Base-by-base conservation (phyloP, 1,140 invertebrate species). In the Monochamus saltuarius region DNA sequence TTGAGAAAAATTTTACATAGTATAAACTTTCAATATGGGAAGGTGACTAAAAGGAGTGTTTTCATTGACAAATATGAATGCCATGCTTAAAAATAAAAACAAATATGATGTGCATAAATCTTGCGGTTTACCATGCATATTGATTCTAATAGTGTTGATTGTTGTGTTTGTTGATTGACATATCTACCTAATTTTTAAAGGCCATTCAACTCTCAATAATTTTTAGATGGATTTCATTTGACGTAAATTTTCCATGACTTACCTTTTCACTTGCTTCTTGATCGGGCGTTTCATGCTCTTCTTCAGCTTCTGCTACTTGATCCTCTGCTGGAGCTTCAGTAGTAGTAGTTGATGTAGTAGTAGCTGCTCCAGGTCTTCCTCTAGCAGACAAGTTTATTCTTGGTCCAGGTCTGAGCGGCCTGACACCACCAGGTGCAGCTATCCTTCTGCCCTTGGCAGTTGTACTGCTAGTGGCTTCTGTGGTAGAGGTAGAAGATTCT, bases 391-490 rank as follows among this genome's bases (percentile, higher is more conserved):
- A 61, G 62, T 83, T 84, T 1, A 87, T 72, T 38, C 81, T 80
- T 3, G 82, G 80, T 9, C 83, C 82, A 4, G 82, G 81, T 61
- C 85, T 78, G 34, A 84, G 68, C 0, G 81, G 80, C 62, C 81
- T 79, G 0, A 72, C 67, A 4, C 66, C 73, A 7, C 69, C 67
- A 38, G 64, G 69, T 1, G 69, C 51, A 14, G 74, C 71, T 6
- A 77, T 67, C 22, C 66, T 67, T 45, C 69, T 49, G 59, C 63
- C 11, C 65, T 74, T 59, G 61, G 75, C 55, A 55, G 74, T 68
- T 42, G 72, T 62, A 11, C 53, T 68, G 65, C 72, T 57, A 65
- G 71, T 61, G 50, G 76, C 61, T 77, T 78, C 59, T 68, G 74
- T 51, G 69, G 76, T 73, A 36, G 11, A 58, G 39, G 35, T 29